Conservation (phyloP, 2,797 vertebrate genomes). For the Petrocephalus schoutedeni region DNA sequence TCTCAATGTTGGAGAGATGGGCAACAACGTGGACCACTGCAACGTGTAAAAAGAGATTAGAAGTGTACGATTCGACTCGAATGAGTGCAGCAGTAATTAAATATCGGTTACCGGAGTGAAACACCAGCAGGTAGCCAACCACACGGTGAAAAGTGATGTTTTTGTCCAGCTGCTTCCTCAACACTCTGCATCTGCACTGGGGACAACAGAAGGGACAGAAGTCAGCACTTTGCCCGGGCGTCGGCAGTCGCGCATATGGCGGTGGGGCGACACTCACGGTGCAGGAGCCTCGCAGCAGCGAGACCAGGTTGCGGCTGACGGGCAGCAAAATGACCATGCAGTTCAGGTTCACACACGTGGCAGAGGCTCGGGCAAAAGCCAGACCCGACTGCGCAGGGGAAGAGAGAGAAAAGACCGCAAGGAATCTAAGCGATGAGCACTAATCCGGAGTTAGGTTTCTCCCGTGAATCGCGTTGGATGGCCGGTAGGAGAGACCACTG, state of each 20-base stretch:
- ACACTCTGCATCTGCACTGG: slow-evolving; percentile 57
- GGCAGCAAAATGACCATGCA: slow-evolving; percentile 71
- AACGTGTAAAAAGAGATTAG: background rate
- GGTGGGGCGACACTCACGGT: slow-evolving; percentile 54
- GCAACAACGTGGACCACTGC: slow-evolving; percentile 62
- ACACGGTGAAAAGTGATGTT: slow-evolving; percentile 66
- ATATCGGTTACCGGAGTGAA: slow-evolving; percentile 60
- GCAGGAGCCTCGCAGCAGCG: slow-evolving; percentile 63
- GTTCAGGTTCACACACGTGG: slow-evolving; percentile 71
- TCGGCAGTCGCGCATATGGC: background rate
- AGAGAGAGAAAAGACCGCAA: background rate
- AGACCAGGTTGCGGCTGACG: slow-evolving; percentile 66
- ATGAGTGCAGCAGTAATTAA: background rate
- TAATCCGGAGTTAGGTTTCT: background rate
- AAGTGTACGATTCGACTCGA: background rate
- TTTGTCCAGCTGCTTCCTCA: slow-evolving; percentile 67
- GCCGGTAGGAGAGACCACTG: slow-evolving; percentile 45
- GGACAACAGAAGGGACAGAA: background rate
- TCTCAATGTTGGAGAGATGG: slow-evolving; percentile 63
- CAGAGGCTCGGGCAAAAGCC: slow-evolving; percentile 72
- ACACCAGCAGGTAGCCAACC: slow-evolving; percentile 61
- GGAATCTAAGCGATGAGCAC: background rate
- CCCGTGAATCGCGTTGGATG: background rate
- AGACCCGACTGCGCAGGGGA: slow-evolving; percentile 53
- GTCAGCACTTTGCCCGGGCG: background rate